Conservation (phyloP, 2,888 invertebrate genomes). For the Leptura quadrifasciata region DNA sequence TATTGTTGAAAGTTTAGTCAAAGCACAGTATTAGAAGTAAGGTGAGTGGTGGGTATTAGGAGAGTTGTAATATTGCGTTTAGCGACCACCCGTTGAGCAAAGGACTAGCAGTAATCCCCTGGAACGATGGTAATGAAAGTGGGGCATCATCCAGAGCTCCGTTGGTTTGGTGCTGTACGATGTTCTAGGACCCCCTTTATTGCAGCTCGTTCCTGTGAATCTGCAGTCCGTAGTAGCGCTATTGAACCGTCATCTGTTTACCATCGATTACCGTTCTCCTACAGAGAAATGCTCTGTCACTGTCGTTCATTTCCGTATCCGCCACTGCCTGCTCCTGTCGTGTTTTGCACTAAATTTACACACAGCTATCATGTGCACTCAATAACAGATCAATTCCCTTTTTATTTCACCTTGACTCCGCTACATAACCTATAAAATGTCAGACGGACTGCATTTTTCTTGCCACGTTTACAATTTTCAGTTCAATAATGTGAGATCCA, state of each 20-base stretch:
- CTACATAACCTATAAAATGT: slow-evolving; percentile 48
- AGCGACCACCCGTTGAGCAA: slow-evolving; percentile 70
- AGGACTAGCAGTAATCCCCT: slow-evolving; percentile 55
- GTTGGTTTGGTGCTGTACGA: slow-evolving; percentile 26
- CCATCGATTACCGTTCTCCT: slow-evolving; percentile 73
- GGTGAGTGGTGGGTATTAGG: slow-evolving; percentile 44
- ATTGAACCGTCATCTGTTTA: slow-evolving; percentile 72
- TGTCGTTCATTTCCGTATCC: slow-evolving; percentile 64
- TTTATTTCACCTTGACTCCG: slow-evolving; percentile 50
- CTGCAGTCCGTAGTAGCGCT: slow-evolving; percentile 49
- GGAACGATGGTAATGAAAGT: slow-evolving; percentile 64
- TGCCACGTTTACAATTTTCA: not conserved
- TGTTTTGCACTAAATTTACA: slow-evolving; percentile 63
- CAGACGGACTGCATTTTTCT: slow-evolving; percentile 5
- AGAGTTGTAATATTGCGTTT: slow-evolving; percentile 67
- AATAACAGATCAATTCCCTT: slow-evolving; percentile 56
- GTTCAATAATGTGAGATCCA: too few relatives aligned
- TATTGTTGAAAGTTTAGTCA: slow-evolving; percentile 31
- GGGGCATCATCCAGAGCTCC: slow-evolving; percentile 45
- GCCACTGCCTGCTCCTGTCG: slow-evolving; percentile 58
- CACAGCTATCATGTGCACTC: slow-evolving; percentile 57
- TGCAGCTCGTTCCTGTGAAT: slow-evolving; percentile 48
- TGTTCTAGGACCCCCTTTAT: slow-evolving; percentile 48
- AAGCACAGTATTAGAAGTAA: slow-evolving; percentile 29
- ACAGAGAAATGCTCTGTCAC: slow-evolving; percentile 66